Percentiles rank a stretch among this genome's conserved stretches.
phyloP scores from a whole-genome alignment of 2,797 vertebrate species.

The Lepilemur septentrionalis region DNA sequence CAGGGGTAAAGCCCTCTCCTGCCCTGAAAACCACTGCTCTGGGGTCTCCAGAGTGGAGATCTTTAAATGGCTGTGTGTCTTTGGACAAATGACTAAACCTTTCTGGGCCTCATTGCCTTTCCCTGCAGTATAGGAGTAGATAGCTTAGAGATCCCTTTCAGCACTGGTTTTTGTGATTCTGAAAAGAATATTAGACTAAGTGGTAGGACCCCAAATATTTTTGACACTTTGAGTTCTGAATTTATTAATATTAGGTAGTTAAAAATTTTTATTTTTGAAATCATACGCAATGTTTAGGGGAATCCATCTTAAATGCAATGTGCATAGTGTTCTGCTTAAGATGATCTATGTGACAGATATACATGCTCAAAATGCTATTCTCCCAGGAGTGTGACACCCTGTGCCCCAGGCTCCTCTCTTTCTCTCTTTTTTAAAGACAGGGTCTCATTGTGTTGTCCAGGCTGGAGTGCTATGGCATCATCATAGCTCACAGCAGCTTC shows the following conservation, averaged over 20 bases:
- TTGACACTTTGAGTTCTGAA: neutral
- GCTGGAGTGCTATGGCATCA: neutral
- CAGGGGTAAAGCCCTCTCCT: neutral
- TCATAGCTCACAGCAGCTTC: neutral
- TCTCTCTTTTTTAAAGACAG: neutral
- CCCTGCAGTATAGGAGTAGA: neutral
- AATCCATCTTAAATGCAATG: neutral
- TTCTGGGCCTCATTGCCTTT: neutral
- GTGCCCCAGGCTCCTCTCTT: neutral
- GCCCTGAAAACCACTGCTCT: neutral
- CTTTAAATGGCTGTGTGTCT: neutral
- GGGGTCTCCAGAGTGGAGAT: neutral
- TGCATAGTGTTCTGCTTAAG: neutral
- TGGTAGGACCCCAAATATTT: neutral
- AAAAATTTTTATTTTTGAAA: constrained; percentile 34
- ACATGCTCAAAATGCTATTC: neutral
- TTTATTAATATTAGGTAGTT: neutral
- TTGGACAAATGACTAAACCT: neutral
- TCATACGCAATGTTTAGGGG: neutral
- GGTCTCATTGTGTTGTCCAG: neutral
- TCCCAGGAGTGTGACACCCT: neutral
- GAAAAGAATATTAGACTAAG: neutral
- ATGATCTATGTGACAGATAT: neutral
- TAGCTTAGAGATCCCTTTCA: neutral
- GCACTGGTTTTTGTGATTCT: neutral